These are phyloP conservation scores for Penaeus indicus DNA, from an alignment of 1,140 invertebrate genomes.

Conservation along the genomic window DNA sequence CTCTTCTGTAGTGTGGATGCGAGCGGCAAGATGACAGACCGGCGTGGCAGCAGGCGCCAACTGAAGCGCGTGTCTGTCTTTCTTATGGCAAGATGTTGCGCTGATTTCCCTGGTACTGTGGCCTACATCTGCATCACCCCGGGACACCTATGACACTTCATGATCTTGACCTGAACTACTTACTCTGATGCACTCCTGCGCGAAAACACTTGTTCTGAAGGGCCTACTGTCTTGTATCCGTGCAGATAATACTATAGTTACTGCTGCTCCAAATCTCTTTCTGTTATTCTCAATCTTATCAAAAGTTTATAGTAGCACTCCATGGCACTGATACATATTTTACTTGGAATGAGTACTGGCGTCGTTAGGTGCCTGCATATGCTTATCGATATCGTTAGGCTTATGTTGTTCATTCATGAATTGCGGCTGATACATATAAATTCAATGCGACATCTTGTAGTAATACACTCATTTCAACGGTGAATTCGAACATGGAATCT, in stretches of 20 bases:
- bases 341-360: too few species aligned
- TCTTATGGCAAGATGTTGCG: neutral
- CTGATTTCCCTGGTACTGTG: slow-evolving; percentile 27
- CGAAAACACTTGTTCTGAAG: slow-evolving; percentile 22
- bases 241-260: slow-evolving; percentile 1
- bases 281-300: too few species aligned
- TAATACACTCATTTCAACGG: too few species aligned
- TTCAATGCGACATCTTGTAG: too few species aligned
- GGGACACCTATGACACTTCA: neutral
- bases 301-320: too few species aligned
- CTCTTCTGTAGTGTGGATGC: slow-evolving; percentile 43
- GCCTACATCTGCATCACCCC: slow-evolving; percentile 24
- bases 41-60: slow-evolving; percentile 29
- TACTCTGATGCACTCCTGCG: slow-evolving; percentile 18
- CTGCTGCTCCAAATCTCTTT: too few species aligned
- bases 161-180: slow-evolving; percentile 4
- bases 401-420: too few species aligned
- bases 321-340: too few species aligned
- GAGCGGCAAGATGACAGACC: slow-evolving; percentile 37
- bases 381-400: too few species aligned
- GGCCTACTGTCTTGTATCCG: slow-evolving; percentile 39
- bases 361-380: too few species aligned
- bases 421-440: too few species aligned
- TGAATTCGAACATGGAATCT: too few species aligned
- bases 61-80: slow-evolving; percentile 36